Percentiles rank a stretch among this genome's conserved stretches.
phyloP scores from a whole-genome alignment of 2,113 vertebrate species.

The Chiloscyllium plagiosum region DNA sequence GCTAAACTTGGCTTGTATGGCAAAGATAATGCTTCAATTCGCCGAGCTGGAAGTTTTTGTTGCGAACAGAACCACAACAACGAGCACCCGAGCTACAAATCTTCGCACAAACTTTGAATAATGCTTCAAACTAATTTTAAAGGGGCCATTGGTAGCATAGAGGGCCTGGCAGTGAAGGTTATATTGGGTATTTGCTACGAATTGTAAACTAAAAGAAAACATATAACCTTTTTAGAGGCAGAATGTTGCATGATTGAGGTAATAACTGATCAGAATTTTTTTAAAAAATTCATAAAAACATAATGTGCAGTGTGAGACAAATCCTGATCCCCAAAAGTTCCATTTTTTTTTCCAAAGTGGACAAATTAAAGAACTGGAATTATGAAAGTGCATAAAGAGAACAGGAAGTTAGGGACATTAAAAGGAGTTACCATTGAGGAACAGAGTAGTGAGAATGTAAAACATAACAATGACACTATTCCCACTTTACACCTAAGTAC shows the following conservation, averaged over 20 bases:
- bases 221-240: not conserved
- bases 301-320: not conserved
- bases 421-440: not conserved
- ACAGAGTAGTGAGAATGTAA: not conserved
- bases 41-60: too few species aligned
- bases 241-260: not conserved
- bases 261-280: not conserved
- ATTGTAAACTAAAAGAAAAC: not conserved
- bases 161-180: not conserved
- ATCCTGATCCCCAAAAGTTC: not conserved
- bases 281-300: not conserved
- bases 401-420: not conserved
- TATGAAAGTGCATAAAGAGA: not conserved
- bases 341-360: not conserved
- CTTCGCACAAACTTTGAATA: too few species aligned
- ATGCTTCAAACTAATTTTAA: slow-evolving; percentile 8
- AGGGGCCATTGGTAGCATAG: not conserved
- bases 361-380: not conserved
- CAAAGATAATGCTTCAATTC: not conserved
- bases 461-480: not conserved
- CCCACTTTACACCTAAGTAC: not conserved
- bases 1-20: not conserved
- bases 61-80: too few species aligned
- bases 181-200: not conserved
- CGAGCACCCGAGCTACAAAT: too few species aligned